Evolutionary conservation across 2,113 vertebrate genomes (phyloP).

Genomic region (Euleptes europaea): DNA sequence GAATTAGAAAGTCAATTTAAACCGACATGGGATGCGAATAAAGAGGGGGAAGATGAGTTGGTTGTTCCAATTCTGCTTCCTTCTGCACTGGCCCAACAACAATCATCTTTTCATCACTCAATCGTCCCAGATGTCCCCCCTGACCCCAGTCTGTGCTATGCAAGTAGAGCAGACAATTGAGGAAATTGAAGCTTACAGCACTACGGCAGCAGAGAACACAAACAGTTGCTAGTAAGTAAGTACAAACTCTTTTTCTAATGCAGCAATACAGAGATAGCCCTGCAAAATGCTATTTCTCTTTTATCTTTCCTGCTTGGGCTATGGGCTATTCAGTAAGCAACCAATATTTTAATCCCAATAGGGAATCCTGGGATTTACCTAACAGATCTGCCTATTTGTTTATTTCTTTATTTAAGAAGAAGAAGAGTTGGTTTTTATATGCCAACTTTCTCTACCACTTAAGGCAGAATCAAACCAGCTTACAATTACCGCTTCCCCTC

Average conservation of each 20-base stretch:
- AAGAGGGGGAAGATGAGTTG: neutral
- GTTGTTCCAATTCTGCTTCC: too few relatives aligned
- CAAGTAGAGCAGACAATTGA: neutral
- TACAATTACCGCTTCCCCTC: too few relatives aligned
- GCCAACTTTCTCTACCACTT: too few relatives aligned
- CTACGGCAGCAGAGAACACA: neutral
- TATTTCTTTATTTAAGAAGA: too few relatives aligned
- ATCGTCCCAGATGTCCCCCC: neutral
- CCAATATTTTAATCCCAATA: neutral
- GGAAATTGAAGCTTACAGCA: neutral
- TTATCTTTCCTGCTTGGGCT: neutral
- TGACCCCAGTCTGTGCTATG: neutral
- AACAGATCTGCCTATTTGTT: neutral
- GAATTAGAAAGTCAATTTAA: neutral
- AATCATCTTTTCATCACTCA: neutral
- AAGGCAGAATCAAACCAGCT: too few relatives aligned
- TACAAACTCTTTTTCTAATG: neutral
- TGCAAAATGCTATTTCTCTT: neutral
- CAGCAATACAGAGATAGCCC: neutral
- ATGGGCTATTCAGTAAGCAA: neutral
- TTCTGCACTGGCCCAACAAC: too few relatives aligned
- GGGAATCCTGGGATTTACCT: neutral
- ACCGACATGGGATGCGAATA: neutral
- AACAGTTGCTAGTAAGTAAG: neutral
- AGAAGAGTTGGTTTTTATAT: too few relatives aligned